Evolutionary conservation across 2,888 invertebrate species (phyloP), one percentile per base, ranked within the genome.

Genomic region (Agrilus cyanescens): DNA sequence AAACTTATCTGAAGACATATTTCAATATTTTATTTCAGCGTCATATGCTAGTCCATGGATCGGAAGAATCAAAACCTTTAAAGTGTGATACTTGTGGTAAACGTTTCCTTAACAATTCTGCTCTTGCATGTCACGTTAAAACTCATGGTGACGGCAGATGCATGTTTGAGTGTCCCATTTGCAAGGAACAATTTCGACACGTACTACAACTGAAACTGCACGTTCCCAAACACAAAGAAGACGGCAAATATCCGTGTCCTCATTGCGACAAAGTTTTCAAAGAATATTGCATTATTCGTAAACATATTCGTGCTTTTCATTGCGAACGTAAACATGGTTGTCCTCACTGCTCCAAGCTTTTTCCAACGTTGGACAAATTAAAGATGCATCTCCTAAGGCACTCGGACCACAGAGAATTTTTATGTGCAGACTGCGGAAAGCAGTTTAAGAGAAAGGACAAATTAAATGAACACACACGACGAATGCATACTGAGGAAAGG

Each of bases 391-490:
- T 80, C 65, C 63, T 85, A 40, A 72, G 75, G 61, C 80, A 81
- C 60, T 76, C 77, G 0, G 74, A 76, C 53, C 73, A 72, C 53
- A 69, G 76, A 38, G 81, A 82, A 57, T 85, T 84, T 65, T 70
- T 82, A 48, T 87, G 87, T 57, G 76, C 81, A 4, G 74, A 78
- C 55, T 86, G 87, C 61, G 83, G 82, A 1, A 79, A 81, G 51
- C 81, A 81, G 59, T 86, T 85, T 60, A 84, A 84, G 57, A 70
- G 85, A 16, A 84, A 83, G 54, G 82, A 82, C 55, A 82, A 82
- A 57, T 63, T 85, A 38, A 77, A 77, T 50, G 82, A 82, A 52
- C 85, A 85, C 57, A 77, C 78, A 57, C 80, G 78, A 49, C 67
- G 79, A 43, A 74, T 80, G 68, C 83, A 84, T 60, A 56, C 58